These are phyloP conservation scores for Coccyzus lansbergi DNA, from an alignment of 2,797 vertebrate genomes.

Conservation along the genomic window DNA sequence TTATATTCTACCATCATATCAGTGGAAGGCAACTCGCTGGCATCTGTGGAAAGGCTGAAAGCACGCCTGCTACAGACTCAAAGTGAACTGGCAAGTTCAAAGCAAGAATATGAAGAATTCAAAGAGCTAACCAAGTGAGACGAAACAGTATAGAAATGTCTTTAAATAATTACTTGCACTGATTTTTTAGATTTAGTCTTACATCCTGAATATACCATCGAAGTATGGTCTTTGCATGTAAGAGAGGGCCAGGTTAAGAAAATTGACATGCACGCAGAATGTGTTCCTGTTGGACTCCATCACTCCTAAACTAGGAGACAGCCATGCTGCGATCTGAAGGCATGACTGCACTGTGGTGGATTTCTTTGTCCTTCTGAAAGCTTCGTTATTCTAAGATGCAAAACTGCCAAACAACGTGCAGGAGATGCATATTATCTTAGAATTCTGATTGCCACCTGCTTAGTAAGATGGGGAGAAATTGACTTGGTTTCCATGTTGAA, in stretches of 20 bases:
- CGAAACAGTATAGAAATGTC: not conserved
- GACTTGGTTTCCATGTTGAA: not conserved
- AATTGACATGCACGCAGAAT: not conserved
- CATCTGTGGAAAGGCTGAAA: conserved; percentile 85
- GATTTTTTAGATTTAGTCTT: not conserved
- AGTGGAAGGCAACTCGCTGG: conserved; percentile 74
- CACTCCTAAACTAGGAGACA: not conserved
- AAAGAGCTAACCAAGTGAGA: conserved; percentile 91
- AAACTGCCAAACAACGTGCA: not conserved
- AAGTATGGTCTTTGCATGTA: not conserved
- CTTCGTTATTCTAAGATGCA: not conserved
- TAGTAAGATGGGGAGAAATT: not conserved
- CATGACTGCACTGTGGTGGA: not conserved
- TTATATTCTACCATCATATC: conserved; percentile 71
- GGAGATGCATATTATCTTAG: not conserved
- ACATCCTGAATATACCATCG: not conserved
- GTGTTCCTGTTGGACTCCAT: not conserved
- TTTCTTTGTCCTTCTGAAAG: not conserved
- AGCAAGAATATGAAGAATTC: conserved; percentile 92
- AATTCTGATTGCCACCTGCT: not conserved
- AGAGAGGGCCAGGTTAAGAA: not conserved
- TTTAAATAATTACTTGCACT: not conserved
- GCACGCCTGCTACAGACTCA: conserved; percentile 88
- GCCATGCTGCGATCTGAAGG: not conserved
- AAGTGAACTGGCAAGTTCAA: conserved; percentile 83